These are phyloP conservation scores for Actenoides lindsayi DNA, from an alignment of 2,113 vertebrate genomes.

Conservation along the genomic window DNA sequence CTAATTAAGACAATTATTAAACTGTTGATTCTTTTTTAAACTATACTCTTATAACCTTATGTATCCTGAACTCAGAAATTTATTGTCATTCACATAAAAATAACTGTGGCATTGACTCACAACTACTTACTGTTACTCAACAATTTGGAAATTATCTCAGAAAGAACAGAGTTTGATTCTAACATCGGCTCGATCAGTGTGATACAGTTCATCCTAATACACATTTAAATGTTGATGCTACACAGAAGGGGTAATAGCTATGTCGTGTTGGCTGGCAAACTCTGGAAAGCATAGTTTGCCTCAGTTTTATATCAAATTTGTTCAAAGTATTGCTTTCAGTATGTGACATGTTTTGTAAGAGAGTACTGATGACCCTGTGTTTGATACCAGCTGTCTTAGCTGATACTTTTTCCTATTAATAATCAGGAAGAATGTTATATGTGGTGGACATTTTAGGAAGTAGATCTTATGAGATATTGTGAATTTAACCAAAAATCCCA, in stretches of 20 bases:
- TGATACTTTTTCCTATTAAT: neutral
- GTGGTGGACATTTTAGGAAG: conserved; percentile 82
- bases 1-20: neutral
- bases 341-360: neutral
- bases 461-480: conserved; percentile 79
- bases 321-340: neutral
- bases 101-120: neutral
- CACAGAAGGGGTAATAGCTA: neutral
- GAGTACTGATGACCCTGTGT: neutral
- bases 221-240: neutral
- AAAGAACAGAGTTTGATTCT: neutral
- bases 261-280: neutral
- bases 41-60: neutral
- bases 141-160: neutral
- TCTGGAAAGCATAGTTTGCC: neutral
- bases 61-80: neutral
- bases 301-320: neutral
- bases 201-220: neutral
- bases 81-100: neutral
- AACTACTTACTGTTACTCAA: neutral
- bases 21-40: neutral
- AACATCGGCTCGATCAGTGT: neutral
- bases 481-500: conserved; percentile 29
- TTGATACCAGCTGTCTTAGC: neutral
- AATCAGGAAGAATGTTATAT: neutral